Evolutionary conservation across 2,797 vertebrate species (phyloP).

Genomic region (Microhierax caerulescens): DNA sequence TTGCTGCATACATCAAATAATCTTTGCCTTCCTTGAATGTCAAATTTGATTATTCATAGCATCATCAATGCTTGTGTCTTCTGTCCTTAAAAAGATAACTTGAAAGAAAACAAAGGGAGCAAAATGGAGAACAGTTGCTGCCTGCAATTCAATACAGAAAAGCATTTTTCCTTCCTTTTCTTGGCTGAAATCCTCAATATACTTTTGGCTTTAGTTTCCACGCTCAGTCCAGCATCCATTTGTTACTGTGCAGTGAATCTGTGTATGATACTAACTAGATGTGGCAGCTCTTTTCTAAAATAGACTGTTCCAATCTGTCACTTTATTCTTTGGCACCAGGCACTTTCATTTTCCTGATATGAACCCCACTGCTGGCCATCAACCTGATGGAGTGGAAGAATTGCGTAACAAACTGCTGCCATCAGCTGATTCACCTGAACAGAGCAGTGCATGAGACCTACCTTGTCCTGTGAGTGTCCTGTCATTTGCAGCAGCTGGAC

Average conservation of each 20-base stretch:
- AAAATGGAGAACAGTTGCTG: not conserved
- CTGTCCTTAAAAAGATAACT: not conserved
- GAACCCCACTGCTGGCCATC: not conserved
- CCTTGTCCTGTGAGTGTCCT: not conserved
- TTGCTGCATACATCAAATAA: not conserved
- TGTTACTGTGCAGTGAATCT: not conserved
- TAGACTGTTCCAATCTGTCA: conserved; percentile 46
- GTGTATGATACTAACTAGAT: conserved; percentile 32
- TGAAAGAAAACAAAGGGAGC: not conserved
- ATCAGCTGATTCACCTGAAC: not conserved
- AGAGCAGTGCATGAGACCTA: not conserved
- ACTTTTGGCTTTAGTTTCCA: conserved; percentile 17
- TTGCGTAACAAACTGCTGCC: not conserved
- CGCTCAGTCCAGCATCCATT: conserved; percentile 17
- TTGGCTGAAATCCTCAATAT: not conserved
- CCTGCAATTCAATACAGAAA: not conserved
- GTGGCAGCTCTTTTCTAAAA: conserved; percentile 53
- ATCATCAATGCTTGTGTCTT: not conserved
- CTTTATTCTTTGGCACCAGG: conserved; percentile 28
- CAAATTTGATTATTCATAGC: not conserved
- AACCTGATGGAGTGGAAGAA: not conserved
- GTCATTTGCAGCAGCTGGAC: not conserved
- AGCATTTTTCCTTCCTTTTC: conserved; percentile 1
- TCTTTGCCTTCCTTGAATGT: not conserved
- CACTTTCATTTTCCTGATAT: conserved; percentile 45